A percentile compares a stretch with the other conserved stretches of the same genome.
These are phyloP conservation scores for Oeneis ivallda DNA, from an alignment of 2,888 invertebrate species.

Conservation along the genomic window DNA sequence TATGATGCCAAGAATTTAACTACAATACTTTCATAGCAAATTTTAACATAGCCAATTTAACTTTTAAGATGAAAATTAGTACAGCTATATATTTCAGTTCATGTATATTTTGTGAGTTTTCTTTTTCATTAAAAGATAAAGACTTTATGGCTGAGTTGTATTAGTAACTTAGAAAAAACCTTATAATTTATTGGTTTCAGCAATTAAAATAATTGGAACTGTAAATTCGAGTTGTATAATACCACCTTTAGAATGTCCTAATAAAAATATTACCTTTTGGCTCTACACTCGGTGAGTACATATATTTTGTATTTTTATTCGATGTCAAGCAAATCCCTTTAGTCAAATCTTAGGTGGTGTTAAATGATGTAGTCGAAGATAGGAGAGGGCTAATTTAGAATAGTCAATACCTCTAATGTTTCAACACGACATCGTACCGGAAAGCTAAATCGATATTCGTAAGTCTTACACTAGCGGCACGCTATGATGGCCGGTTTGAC, in stretches of 20 bases:
- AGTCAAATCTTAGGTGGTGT: too few relatives aligned
- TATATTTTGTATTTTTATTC: neutral
- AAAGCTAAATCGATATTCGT: too few relatives aligned
- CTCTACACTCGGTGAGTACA: slow-evolving; percentile 81
- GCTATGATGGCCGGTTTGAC: too few relatives aligned
- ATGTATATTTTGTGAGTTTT: slow-evolving; percentile 10
- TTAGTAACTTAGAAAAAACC: neutral
- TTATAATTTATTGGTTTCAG: slow-evolving; percentile 21
- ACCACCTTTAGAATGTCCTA: slow-evolving; percentile 79
- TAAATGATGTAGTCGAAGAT: too few relatives aligned
- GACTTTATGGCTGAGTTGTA: neutral
- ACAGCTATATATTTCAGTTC: neutral
- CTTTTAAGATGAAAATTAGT: neutral
- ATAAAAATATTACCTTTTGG: slow-evolving; percentile 83
- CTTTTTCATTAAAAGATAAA: neutral
- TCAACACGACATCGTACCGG: too few relatives aligned
- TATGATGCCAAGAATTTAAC: neutral
- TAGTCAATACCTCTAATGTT: too few relatives aligned
- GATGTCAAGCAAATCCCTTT: too few relatives aligned
- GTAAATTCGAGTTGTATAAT: slow-evolving; percentile 50
- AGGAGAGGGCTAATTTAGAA: too few relatives aligned
- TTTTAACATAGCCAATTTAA: neutral
- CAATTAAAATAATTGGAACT: slow-evolving; percentile 1
- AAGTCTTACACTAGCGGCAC: too few relatives aligned
- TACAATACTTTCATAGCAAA: neutral